Conservation (phyloP, 1,140 invertebrate species). For the Sycobia sp. region DNA sequence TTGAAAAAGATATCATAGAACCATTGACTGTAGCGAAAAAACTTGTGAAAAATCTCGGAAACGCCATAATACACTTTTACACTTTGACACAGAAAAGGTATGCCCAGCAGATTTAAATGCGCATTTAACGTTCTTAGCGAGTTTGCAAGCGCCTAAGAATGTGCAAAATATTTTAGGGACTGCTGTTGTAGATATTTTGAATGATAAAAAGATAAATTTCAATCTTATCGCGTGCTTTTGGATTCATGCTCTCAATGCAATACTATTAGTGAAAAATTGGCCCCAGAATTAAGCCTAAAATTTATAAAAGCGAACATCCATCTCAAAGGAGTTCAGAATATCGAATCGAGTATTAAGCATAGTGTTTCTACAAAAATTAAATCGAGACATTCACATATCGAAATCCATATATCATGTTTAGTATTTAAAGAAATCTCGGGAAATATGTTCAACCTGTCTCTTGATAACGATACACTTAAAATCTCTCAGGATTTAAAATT, state of each 20-base stretch:
- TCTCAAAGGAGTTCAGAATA: neutral
- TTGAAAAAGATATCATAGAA: no score
- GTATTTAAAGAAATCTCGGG: neutral
- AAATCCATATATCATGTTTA: neutral
- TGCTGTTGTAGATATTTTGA: no score
- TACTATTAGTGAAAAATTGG: neutral
- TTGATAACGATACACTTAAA: neutral
- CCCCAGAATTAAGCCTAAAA: neutral
- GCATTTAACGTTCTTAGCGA: no score
- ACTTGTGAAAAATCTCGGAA: no score
- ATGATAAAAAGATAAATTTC: no score
- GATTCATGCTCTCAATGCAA: neutral
- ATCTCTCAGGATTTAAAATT: neutral
- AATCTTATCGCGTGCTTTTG: neutral
- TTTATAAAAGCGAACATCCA: neutral
- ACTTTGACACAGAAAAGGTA: no score
- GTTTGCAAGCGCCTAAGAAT: no score
- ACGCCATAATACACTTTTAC: no score
- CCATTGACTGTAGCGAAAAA: no score
- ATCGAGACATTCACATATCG: neutral
- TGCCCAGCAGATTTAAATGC: no score
- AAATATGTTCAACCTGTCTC: neutral
- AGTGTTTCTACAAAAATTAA: neutral
- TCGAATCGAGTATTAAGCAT: neutral
- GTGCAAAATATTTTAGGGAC: no score